phyloP scores from a whole-genome alignment of 2,113 vertebrate genomes.

The Amphiprion ocellaris region DNA sequence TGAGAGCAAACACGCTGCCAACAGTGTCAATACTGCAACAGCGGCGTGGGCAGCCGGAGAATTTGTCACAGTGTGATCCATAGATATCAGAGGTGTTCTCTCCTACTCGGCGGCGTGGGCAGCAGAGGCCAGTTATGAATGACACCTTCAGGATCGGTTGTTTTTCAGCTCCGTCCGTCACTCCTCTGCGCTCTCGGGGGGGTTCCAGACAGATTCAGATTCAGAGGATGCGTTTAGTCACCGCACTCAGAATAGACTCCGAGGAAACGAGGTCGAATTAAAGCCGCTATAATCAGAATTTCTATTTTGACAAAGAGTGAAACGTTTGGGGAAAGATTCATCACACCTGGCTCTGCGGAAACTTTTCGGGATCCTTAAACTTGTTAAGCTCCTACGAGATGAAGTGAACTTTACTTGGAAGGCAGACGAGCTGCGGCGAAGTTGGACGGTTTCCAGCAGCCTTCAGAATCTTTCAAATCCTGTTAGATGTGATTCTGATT shows the following conservation, averaged over 20 bases:
- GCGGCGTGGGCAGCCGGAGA: constrained; percentile 48
- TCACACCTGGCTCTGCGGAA: too few species aligned
- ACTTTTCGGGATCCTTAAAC: too few species aligned
- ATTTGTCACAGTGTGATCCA: constrained; percentile 67
- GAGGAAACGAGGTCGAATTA: constrained; percentile 1
- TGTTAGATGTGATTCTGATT: too few species aligned
- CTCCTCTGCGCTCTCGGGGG: neutral
- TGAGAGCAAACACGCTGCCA: neutral
- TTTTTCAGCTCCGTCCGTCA: constrained; percentile 45
- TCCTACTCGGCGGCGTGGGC: constrained; percentile 56
- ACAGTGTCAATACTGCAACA: constrained; percentile 34
- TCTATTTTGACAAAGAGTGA: constrained; percentile 7
- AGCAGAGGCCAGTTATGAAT: constrained; percentile 48
- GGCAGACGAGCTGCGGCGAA: too few species aligned
- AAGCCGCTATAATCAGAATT: neutral
- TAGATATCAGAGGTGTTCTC: constrained; percentile 57
- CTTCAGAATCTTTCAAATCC: too few species aligned
- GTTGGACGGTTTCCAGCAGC: too few species aligned
- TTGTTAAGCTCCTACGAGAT: too few species aligned
- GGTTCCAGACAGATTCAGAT: neutral
- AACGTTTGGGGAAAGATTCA: neutral
- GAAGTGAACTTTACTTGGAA: too few species aligned
- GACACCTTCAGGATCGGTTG: constrained; percentile 53
- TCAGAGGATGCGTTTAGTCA: constrained; percentile 6
- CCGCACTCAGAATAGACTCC: neutral